Conservation (phyloP, 2,113 vertebrate genomes). For the Cyphomyrus discorhynchus region DNA sequence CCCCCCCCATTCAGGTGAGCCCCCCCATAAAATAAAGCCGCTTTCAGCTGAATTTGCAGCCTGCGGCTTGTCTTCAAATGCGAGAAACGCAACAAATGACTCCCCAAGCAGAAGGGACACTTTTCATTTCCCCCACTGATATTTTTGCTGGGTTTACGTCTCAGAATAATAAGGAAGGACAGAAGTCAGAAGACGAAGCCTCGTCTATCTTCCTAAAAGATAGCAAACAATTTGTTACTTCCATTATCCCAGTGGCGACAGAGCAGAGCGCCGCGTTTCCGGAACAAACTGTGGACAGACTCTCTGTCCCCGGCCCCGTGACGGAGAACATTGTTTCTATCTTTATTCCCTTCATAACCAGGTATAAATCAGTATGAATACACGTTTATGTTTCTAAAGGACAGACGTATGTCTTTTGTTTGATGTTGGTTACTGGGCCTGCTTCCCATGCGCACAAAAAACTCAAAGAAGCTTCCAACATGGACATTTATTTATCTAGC, state of each 20-base stretch:
- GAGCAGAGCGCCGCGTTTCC: not conserved
- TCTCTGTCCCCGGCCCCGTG: not conserved
- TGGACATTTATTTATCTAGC: not conserved
- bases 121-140: constrained; percentile 8
- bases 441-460: not conserved
- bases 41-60: not conserved
- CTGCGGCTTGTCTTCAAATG: not conserved
- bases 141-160: constrained; percentile 4
- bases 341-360: not conserved
- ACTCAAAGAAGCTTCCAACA: not conserved
- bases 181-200: not conserved
- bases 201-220: not conserved
- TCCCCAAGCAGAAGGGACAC: not conserved
- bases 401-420: not conserved
- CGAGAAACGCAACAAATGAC: not conserved
- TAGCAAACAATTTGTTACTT: not conserved
- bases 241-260: not conserved
- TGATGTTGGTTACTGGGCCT: not conserved
- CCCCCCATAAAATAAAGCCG: not conserved
- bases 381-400: not conserved
- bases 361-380: not conserved
- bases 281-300: not conserved
- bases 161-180: not conserved
- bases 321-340: not conserved
- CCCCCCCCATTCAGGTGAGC: not conserved